These are phyloP conservation scores for Anomalospiza imberbis DNA, from an alignment of 2,797 vertebrate species.

Conservation along the genomic window DNA sequence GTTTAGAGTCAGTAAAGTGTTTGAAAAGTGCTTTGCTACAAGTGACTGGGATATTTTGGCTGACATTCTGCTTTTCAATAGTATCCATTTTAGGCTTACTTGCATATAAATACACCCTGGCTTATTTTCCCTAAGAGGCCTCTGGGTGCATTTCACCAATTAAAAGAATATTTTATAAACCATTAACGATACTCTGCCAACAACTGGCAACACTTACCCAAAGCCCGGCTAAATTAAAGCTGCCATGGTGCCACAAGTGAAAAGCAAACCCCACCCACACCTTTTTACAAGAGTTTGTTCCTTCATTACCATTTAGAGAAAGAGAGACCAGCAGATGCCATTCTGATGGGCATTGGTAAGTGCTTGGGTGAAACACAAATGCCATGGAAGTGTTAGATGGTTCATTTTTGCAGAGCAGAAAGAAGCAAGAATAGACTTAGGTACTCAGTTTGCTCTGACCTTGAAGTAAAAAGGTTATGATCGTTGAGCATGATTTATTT, in stretches of 20 bases:
- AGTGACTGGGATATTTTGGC: slow-evolving; percentile 15
- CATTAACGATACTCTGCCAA: neutral
- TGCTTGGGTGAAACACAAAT: neutral
- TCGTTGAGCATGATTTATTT: neutral
- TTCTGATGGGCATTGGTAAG: neutral
- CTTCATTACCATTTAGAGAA: neutral
- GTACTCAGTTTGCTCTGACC: neutral
- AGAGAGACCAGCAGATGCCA: neutral
- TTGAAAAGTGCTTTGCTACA: slow-evolving; percentile 2
- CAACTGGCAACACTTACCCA: neutral
- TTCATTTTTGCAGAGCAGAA: neutral
- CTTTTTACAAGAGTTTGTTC: neutral
- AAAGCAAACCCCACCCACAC: neutral
- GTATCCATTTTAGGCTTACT: neutral
- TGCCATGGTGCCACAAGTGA: neutral
- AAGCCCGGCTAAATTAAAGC: neutral
- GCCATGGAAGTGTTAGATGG: too few species aligned
- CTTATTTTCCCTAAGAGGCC: slow-evolving; percentile 2
- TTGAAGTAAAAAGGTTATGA: neutral
- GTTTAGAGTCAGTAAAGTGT: neutral
- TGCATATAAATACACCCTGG: slow-evolving; percentile 9
- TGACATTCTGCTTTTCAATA: neutral
- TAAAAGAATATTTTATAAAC: slow-evolving; percentile 46
- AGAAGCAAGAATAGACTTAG: neutral
- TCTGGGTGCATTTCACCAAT: slow-evolving; percentile 18